Conservation (phyloP, 2,888 invertebrate genomes). For the Chaitophorus viminalis region DNA sequence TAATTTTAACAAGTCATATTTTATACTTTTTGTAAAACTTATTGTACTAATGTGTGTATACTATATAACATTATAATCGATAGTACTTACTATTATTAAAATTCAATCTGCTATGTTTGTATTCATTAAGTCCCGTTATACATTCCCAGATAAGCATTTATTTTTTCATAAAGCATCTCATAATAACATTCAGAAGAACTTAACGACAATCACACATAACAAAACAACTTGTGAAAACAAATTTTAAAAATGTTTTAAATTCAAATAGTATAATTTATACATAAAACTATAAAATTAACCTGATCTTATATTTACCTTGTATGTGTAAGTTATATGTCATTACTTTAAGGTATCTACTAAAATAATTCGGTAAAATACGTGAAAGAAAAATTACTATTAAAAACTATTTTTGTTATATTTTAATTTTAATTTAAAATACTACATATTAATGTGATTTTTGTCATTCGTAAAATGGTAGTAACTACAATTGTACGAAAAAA, state of each 20-base stretch:
- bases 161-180: constrained; percentile 1
- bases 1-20: constrained; percentile 6
- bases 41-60: not conserved
- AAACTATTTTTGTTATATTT: not conserved
- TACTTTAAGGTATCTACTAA: not conserved
- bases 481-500: not conserved
- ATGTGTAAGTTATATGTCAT: not conserved
- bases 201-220: not conserved
- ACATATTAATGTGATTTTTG: not conserved
- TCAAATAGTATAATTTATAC: not conserved
- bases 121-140: constrained; percentile 18
- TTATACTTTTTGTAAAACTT: not conserved
- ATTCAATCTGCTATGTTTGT: constrained; percentile 15
- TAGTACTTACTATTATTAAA: constrained; percentile 13
- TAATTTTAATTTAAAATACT: not conserved
- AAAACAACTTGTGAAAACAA: constrained; percentile 21
- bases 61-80: constrained; percentile 27
- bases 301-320: not conserved
- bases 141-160: not conserved
- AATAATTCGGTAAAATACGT: not conserved
- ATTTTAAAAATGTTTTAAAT: not conserved
- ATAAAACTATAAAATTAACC: not conserved
- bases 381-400: not conserved
- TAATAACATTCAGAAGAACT: constrained; percentile 21
- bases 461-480: not conserved